Base-by-base conservation (phyloP, 1,140 invertebrate species). In the Geopemphigus sp. region DNA sequence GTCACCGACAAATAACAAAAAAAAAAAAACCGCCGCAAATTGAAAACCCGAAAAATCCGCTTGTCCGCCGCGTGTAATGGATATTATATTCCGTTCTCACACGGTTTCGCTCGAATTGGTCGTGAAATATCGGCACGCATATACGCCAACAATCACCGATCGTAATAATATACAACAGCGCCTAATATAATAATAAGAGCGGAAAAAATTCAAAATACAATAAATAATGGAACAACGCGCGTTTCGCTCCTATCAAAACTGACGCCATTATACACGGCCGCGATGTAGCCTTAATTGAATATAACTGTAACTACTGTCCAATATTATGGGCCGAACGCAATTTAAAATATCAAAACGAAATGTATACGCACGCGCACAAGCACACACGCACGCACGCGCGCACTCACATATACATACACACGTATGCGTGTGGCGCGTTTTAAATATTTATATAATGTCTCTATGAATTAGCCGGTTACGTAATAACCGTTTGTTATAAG, bases 31-130 rank as follows among this genome's bases (percentile, higher is more conserved):
- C 56, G 61, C 29, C 17, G 45, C 74, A 78, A 78, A 78, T 78
- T 78, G 74, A 78, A 78, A 78, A 63, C n/a, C n/a, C 32, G 50
- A 78, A 78, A 78, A 78, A 78, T 78, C 47, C 68, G 54, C 68
- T 72, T 29, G 68, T 72, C 22, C 74, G 57, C n/a, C n/a, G n/a
- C n/a, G n/a, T n/a, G n/a, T 63, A 61, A 78, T 78, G 61, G 74
- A 78, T 78, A 78, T 78, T 50, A 78, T 78, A 78, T 78, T 50
- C 24, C 19, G 74, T 78, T 63, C 74, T 78, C 74, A 78, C 29
- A 74, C 74, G 47, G 39, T 78, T 26, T 78, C 57, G 15, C 57
- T 78, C 22, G 61, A 78, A 78, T 78, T 50, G 74, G 57, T 61
- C 74, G 74, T 78, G 74, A 78, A 78, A 63, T 78, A 78, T 78